Conservation (phyloP, 2,113 vertebrate genomes). For the Chamaea fasciata region DNA sequence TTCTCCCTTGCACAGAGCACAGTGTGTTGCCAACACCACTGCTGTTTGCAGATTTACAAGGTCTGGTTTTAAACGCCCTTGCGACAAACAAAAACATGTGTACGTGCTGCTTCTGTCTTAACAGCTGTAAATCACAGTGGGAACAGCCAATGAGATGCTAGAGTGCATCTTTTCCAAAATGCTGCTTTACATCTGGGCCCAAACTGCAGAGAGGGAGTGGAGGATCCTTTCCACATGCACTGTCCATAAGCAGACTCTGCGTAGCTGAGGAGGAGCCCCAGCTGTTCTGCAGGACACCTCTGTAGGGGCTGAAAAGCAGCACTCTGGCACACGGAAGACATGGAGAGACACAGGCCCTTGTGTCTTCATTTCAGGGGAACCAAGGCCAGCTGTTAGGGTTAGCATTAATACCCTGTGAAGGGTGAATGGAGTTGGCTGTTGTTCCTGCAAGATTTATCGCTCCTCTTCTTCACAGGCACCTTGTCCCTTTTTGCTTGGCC, state of each 20-base stretch:
- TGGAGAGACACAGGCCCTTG: background rate
- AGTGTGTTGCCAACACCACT: background rate
- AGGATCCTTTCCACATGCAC: background rate
- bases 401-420: background rate
- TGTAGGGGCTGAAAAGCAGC: background rate
- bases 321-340: background rate
- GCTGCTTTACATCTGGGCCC: background rate
- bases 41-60: background rate
- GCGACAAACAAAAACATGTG: background rate
- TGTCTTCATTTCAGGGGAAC: background rate
- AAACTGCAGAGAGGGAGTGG: background rate
- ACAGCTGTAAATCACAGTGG: background rate
- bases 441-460: background rate
- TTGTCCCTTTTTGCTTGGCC: background rate
- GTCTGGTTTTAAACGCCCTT: background rate
- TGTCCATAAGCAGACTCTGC: background rate
- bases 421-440: background rate
- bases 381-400: background rate
- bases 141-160: background rate
- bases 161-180: background rate
- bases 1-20: background rate
- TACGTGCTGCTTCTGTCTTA: background rate
- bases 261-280: background rate
- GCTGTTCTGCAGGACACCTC: background rate
- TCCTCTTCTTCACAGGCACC: background rate